Evolutionary conservation across 2,113 vertebrate species (phyloP).

Genomic region (Anguilla rostrata): DNA sequence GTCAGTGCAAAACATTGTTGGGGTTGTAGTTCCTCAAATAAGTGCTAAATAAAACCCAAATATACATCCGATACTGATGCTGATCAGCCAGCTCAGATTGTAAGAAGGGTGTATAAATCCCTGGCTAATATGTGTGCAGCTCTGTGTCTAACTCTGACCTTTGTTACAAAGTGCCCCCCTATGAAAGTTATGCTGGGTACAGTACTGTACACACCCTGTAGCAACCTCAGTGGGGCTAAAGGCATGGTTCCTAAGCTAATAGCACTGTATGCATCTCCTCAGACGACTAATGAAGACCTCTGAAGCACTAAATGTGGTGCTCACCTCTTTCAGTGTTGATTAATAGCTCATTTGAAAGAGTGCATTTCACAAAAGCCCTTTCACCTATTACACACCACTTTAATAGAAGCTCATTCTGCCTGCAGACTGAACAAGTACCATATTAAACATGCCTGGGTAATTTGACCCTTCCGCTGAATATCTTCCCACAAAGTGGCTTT

Average conservation of each 20-base stretch:
- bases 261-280: slow-evolving; percentile 37
- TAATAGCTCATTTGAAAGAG: slow-evolving; percentile 61
- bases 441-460: slow-evolving; percentile 54
- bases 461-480: slow-evolving; percentile 60
- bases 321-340: slow-evolving; percentile 68
- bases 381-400: slow-evolving; percentile 61
- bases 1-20: not conserved
- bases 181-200: not conserved
- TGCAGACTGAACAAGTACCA: slow-evolving; percentile 57
- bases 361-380: slow-evolving; percentile 49
- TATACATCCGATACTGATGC: not conserved
- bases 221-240: slow-evolving; percentile 43
- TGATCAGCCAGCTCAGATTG: not conserved
- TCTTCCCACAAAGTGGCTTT: slow-evolving; percentile 66
- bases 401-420: slow-evolving; percentile 55
- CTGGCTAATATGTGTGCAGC: not conserved
- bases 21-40: not conserved
- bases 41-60: not conserved
- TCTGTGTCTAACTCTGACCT: not conserved
- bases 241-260: slow-evolving; percentile 47
- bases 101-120: not conserved
- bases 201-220: not conserved
- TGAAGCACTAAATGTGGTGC: slow-evolving; percentile 58
- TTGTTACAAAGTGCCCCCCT: not conserved
- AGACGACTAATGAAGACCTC: slow-evolving; percentile 67